Conservation (phyloP, 2,113 vertebrate genomes). For the Mola mola region DNA sequence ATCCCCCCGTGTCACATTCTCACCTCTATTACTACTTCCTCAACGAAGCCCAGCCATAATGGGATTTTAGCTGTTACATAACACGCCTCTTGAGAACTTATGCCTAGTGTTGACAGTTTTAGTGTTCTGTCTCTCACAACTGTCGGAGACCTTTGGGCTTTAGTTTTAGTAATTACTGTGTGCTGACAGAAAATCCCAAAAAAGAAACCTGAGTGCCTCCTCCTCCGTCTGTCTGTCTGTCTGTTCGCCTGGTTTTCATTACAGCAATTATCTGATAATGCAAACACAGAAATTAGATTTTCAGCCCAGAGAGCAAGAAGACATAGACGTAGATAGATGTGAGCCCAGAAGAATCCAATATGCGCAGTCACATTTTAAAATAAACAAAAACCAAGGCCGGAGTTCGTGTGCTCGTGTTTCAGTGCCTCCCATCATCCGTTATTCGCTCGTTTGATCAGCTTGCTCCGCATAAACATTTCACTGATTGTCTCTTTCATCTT, state of each 20-base stretch:
- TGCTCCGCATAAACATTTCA: no score
- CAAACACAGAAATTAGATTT: not conserved
- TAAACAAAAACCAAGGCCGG: no score
- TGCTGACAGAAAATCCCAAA: constrained; percentile 12
- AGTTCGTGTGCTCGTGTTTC: no score
- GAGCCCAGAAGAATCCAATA: not conserved
- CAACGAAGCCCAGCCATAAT: not conserved
- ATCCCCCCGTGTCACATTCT: no score
- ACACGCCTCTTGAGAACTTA: constrained; percentile 20
- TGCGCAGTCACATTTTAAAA: not conserved
- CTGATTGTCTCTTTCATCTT: no score
- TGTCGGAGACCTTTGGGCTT: constrained; percentile 7
- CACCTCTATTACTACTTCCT: no score
- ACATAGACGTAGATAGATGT: no score
- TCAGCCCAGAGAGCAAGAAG: not conserved
- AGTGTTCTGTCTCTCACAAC: constrained; percentile 7
- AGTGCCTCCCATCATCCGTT: no score
- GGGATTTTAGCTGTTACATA: not conserved
- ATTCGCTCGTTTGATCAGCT: no score
- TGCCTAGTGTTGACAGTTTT: constrained; percentile 5
- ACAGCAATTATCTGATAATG: not conserved
- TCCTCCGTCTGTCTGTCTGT: no score
- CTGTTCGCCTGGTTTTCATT: not conserved
- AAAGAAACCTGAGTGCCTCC: not conserved
- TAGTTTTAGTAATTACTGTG: constrained; percentile 9